Percentiles rank a stretch among this genome's conserved stretches.
These are phyloP conservation scores for Aporophyla lueneburgensis DNA, from an alignment of 2,888 invertebrate genomes.

Conservation along the genomic window DNA sequence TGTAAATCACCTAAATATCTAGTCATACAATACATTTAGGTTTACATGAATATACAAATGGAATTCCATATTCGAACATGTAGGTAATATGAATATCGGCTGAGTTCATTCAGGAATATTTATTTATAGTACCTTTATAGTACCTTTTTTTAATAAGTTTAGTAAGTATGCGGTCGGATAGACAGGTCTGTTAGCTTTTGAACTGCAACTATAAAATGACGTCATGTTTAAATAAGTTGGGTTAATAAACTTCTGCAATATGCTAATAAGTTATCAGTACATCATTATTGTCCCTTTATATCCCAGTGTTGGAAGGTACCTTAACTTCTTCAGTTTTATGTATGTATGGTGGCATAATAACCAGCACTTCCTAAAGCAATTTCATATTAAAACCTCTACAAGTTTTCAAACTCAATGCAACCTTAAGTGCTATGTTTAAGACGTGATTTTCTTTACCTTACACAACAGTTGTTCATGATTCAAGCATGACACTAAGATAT, in stretches of 20 bases:
- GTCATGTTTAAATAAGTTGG: conserved; percentile 8
- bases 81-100: conserved; percentile 17
- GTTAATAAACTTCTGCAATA: conserved; percentile 9
- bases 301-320: not conserved
- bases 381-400: not conserved
- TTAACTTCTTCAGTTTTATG: not conserved
- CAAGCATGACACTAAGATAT: not conserved
- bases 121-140: not conserved
- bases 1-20: conserved; percentile 33
- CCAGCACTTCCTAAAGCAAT: not conserved
- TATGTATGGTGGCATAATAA: not conserved
- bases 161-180: not conserved
- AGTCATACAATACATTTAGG: conserved; percentile 28
- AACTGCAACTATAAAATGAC: conserved; percentile 18
- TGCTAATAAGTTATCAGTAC: not conserved
- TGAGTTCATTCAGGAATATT: not conserved
- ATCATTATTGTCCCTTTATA: not conserved
- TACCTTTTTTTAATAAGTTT: not conserved
- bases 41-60: not conserved
- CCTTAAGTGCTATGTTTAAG: not conserved
- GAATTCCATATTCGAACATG: conserved; percentile 2
- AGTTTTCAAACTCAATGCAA: not conserved
- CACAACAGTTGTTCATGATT: conserved; percentile 5
- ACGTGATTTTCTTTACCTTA: not conserved
- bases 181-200: conserved; percentile 14